A percentile compares a stretch with the other conserved stretches of the same genome.
Conservation (phyloP, 1,140 invertebrate species). For the Plectrocnemia conspersa region DNA sequence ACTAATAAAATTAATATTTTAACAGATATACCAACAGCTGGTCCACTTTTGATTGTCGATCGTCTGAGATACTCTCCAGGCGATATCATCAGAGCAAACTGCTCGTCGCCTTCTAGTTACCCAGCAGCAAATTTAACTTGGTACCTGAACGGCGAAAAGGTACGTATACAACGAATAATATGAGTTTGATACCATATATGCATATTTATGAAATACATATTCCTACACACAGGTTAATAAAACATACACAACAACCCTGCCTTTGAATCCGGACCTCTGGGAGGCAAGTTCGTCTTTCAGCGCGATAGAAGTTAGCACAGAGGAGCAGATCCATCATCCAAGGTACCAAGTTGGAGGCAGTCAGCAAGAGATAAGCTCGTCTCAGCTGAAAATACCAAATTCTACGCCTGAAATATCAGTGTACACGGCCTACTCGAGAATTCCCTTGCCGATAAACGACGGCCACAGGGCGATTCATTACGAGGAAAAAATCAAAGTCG, state of each 20-base stretch:
- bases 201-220: background rate
- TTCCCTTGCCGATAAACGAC: background rate
- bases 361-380: constrained; percentile 31
- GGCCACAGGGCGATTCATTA: background rate
- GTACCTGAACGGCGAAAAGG: constrained; percentile 64
- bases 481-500: constrained; percentile 11
- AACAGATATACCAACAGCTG: constrained; percentile 33
- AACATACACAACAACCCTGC: constrained; percentile 26
- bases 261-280: constrained; percentile 27
- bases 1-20: constrained; percentile 5
- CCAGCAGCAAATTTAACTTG: constrained; percentile 66
- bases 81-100: constrained; percentile 63
- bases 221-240: constrained; percentile 29
- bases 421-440: constrained; percentile 29
- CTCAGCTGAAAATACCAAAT: constrained; percentile 28
- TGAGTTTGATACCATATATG: background rate
- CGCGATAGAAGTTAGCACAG: constrained; percentile 27
- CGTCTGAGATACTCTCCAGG: constrained; percentile 61
- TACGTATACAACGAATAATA: constrained; percentile 45
- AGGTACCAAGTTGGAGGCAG: constrained; percentile 32
- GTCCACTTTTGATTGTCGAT: constrained; percentile 45
- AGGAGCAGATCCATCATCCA: constrained; percentile 27
- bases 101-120: constrained; percentile 61
- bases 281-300: constrained; percentile 30
- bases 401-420: constrained; percentile 29